These are phyloP conservation scores for Hemithea aestivaria DNA, from an alignment of 2,888 invertebrate genomes.

Conservation along the genomic window DNA sequence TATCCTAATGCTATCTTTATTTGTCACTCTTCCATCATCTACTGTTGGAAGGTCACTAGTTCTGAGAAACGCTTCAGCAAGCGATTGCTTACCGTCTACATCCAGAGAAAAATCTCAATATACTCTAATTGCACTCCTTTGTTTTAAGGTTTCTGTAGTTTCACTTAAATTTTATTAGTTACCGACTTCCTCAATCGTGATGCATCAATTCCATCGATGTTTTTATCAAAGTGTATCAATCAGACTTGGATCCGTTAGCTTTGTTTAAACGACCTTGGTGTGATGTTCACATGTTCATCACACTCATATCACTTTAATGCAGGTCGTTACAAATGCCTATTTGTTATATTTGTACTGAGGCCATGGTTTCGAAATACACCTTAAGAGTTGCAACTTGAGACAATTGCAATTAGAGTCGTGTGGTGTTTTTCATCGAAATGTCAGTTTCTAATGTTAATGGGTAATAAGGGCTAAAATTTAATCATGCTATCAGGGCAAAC, in stretches of 20 bases:
- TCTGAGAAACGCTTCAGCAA: too few species aligned
- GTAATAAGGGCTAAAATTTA: too few species aligned
- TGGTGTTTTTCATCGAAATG: background rate
- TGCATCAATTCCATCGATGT: conserved; percentile 17
- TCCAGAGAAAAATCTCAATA: too few species aligned
- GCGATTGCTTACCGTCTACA: too few species aligned
- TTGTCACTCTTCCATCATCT: too few species aligned
- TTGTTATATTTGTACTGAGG: conserved; percentile 58
- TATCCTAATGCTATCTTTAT: too few species aligned
- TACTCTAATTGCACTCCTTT: too few species aligned
- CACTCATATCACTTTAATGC: conserved; percentile 46
- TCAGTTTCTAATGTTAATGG: too few species aligned
- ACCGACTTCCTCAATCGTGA: conserved; percentile 31
- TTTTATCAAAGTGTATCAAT: conserved; percentile 28
- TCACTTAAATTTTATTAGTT: background rate
- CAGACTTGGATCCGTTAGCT: conserved; percentile 27
- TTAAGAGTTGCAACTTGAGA: conserved; percentile 21
- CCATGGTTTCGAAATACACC: conserved; percentile 40
- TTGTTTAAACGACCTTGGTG: conserved; percentile 53
- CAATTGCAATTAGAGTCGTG: conserved; percentile 21
- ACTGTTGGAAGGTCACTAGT: too few species aligned
- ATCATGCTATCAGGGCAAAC: too few species aligned
- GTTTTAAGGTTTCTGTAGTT: too few species aligned
- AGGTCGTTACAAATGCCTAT: conserved; percentile 48
- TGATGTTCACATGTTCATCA: conserved; percentile 34